A percentile compares a stretch with the other conserved stretches of the same genome.
phyloP scores from a whole-genome alignment of 2,113 vertebrate species.

The Cheirogaleus medius region DNA sequence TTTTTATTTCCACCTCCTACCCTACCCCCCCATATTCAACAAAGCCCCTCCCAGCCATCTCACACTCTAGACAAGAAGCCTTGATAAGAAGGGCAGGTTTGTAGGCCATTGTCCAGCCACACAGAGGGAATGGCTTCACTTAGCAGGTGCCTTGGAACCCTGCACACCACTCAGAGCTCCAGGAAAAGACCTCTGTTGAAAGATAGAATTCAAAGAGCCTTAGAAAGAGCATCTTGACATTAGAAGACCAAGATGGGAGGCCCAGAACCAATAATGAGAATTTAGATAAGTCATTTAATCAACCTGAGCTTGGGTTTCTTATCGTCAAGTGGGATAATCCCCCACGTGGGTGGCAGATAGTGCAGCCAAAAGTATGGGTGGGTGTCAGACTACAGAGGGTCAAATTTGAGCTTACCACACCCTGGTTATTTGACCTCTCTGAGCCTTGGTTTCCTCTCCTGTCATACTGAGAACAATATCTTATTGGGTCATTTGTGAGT shows the following conservation, averaged over 20 bases:
- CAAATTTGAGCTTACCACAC: not conserved
- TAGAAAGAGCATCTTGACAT: not conserved
- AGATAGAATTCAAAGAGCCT: not conserved
- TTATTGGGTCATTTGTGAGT: not conserved
- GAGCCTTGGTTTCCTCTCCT: constrained; percentile 22
- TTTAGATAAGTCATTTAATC: not conserved
- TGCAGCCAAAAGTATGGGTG: not conserved
- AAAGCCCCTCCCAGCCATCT: not conserved
- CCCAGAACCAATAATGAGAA: not conserved
- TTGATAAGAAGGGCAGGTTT: not conserved
- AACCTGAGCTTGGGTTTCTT: not conserved
- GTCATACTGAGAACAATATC: not conserved
- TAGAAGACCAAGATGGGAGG: not conserved
- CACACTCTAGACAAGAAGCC: not conserved
- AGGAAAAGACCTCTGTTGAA: not conserved
- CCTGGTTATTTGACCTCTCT: not conserved
- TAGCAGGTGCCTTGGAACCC: not conserved
- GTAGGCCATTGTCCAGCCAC: not conserved
- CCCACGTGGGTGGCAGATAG: not conserved
- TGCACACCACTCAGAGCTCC: not conserved
- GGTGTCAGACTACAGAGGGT: not conserved
- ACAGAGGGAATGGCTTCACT: not conserved
- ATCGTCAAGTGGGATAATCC: not conserved
- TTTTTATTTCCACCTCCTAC: not conserved
- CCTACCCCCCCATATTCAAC: not conserved